These are phyloP conservation scores for Peromyscus eremicus DNA, from an alignment of 2,797 vertebrate genomes.

Conservation along the genomic window DNA sequence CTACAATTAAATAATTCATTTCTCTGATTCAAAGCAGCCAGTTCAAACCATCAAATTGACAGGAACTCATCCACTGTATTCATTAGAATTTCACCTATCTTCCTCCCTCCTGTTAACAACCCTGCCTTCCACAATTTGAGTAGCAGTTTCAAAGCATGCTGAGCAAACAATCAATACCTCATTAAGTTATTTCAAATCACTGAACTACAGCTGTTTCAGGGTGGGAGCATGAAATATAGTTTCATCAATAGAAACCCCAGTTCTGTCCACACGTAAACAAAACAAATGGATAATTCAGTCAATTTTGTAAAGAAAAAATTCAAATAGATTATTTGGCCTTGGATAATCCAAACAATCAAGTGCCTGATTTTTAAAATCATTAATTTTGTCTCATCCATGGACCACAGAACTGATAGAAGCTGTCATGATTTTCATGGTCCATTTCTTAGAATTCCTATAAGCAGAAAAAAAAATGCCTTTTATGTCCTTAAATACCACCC, in stretches of 20 bases:
- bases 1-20: constrained; percentile 79
- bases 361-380: constrained; percentile 7
- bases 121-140: constrained; percentile 18
- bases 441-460: constrained; percentile 22
- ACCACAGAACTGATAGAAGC: neutral
- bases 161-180: constrained; percentile 78
- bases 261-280: constrained; percentile 68
- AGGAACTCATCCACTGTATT: constrained; percentile 48
- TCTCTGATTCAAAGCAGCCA: constrained; percentile 61
- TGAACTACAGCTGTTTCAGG: constrained; percentile 68
- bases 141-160: constrained; percentile 19
- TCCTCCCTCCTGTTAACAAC: neutral
- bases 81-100: constrained; percentile 66
- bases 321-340: constrained; percentile 41
- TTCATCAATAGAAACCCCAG: constrained; percentile 71
- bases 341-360: constrained; percentile 54
- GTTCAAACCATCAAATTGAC: constrained; percentile 44
- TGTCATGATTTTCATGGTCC: neutral
- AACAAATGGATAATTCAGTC: constrained; percentile 65
- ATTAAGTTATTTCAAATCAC: constrained; percentile 79
- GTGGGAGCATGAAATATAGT: constrained; percentile 66
- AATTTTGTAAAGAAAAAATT: constrained; percentile 45
- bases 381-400: constrained; percentile 6
- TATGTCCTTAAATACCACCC: constrained; percentile 23
- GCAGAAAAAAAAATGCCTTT: neutral